A percentile compares a stretch with the other conserved stretches of the same genome.
Evolutionary conservation across 1,140 invertebrate genomes (phyloP).

Genomic region (Lordiphosa collinella): DNA sequence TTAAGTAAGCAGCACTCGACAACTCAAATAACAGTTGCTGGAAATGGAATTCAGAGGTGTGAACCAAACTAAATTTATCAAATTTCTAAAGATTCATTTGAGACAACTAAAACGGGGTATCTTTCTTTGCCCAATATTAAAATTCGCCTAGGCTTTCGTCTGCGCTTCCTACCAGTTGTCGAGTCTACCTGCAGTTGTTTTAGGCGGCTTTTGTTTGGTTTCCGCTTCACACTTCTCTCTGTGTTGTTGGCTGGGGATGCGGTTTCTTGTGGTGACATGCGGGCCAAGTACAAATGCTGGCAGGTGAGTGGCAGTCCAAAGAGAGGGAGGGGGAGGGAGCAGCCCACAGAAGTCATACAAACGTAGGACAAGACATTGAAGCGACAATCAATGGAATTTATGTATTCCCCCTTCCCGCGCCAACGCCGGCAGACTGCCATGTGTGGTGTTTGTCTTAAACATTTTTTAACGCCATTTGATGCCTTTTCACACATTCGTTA

Average conservation of each 20-base stretch:
- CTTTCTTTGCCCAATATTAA: conserved; percentile 56
- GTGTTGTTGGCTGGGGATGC: conserved; percentile 29
- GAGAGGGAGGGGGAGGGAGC: background rate
- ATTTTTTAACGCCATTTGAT: conserved; percentile 76
- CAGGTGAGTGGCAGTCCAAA: conserved; percentile 65
- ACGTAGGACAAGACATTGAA: conserved; percentile 57
- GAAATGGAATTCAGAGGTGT: conserved; percentile 40
- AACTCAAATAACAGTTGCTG: conserved; percentile 53
- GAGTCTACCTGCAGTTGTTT: conserved; percentile 74
- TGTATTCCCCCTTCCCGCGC: conserved; percentile 14
- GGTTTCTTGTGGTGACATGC: conserved; percentile 68
- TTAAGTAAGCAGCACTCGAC: conserved; percentile 73
- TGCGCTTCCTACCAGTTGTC: conserved; percentile 26
- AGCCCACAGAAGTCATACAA: conserved; percentile 70
- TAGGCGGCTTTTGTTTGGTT: conserved; percentile 75
- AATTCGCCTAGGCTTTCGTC: conserved; percentile 56
- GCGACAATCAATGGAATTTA: conserved; percentile 77
- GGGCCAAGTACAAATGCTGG: conserved; percentile 58
- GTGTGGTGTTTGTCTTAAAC: conserved; percentile 60
- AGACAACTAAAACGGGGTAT: background rate
- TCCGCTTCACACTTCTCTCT: conserved; percentile 73
- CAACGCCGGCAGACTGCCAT: conserved; percentile 19
- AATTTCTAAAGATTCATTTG: conserved; percentile 42
- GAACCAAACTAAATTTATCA: conserved; percentile 53
- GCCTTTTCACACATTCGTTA: conserved; percentile 70